These are phyloP conservation scores for Dugesia japonica DNA, from an alignment of 2,888 invertebrate species.

Conservation along the genomic window DNA sequence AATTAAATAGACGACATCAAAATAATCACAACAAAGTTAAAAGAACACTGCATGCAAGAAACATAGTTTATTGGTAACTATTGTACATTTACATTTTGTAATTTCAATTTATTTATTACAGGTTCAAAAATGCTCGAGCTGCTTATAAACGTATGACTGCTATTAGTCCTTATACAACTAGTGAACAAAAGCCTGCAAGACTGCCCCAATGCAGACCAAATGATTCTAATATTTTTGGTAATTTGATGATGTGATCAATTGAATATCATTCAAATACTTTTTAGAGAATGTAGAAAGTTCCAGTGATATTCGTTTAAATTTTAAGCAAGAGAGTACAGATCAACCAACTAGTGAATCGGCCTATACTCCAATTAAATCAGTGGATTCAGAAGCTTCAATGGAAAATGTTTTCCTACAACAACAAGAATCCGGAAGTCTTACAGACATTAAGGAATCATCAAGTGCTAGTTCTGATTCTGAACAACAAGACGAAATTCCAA, in stretches of 20 bases:
- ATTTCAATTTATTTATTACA: not conserved
- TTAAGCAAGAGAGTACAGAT: not conserved
- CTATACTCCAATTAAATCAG: not conserved
- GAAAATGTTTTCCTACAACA: not conserved
- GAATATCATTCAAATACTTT: too few relatives aligned
- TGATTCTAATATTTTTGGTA: not conserved
- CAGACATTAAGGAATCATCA: not conserved
- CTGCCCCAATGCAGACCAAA: not conserved
- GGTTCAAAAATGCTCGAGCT: constrained; percentile 7
- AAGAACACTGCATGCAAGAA: not conserved
- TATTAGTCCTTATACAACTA: not conserved
- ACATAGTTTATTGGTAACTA: not conserved
- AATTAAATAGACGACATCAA: not conserved
- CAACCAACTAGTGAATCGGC: not conserved
- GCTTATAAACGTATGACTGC: constrained; percentile 10
- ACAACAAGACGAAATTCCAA: not conserved
- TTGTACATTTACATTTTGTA: not conserved
- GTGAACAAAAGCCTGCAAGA: not conserved
- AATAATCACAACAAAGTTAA: constrained; percentile 15
- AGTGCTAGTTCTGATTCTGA: not conserved
- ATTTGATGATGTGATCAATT: too few relatives aligned
- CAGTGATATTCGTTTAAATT: not conserved
- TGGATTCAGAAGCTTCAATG: constrained; percentile 4
- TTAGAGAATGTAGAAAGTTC: not conserved
- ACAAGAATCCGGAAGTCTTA: not conserved